Percentiles rank a stretch among this genome's conserved stretches.
phyloP scores from a whole-genome alignment of 2,797 vertebrate species.

The Erethizon dorsatum region DNA sequence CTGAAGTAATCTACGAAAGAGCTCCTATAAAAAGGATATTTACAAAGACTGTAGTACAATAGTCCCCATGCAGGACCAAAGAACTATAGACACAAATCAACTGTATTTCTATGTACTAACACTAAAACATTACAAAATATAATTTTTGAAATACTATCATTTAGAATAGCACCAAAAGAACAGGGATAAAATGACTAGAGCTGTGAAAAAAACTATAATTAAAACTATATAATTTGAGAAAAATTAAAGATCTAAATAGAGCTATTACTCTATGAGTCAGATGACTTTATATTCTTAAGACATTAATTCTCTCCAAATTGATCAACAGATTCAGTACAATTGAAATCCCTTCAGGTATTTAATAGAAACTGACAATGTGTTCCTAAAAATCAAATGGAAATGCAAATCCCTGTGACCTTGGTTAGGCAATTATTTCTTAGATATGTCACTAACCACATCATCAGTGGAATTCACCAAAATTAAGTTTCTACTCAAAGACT shows the following conservation, averaged over 20 bases:
- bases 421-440: slow-evolving; percentile 18
- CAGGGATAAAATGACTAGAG: neutral
- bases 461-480: slow-evolving; percentile 22
- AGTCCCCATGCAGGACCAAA: neutral
- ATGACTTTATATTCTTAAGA: slow-evolving; percentile 9
- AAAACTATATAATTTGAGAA: slow-evolving; percentile 32
- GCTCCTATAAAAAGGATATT: neutral
- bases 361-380: neutral
- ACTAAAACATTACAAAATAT: neutral
- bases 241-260: neutral
- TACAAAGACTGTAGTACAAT: neutral
- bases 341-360: slow-evolving; percentile 44
- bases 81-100: neutral
- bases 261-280: neutral
- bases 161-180: neutral
- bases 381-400: slow-evolving; percentile 36
- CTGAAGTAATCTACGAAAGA: neutral
- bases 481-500: slow-evolving; percentile 22
- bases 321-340: neutral
- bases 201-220: neutral
- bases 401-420: neutral
- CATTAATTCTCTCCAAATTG: neutral
- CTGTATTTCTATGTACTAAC: neutral
- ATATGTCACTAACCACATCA: slow-evolving; percentile 14
- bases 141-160: neutral